Base-by-base conservation (phyloP, 1,140 invertebrate genomes). In the Akabosia matsudoensis region DNA sequence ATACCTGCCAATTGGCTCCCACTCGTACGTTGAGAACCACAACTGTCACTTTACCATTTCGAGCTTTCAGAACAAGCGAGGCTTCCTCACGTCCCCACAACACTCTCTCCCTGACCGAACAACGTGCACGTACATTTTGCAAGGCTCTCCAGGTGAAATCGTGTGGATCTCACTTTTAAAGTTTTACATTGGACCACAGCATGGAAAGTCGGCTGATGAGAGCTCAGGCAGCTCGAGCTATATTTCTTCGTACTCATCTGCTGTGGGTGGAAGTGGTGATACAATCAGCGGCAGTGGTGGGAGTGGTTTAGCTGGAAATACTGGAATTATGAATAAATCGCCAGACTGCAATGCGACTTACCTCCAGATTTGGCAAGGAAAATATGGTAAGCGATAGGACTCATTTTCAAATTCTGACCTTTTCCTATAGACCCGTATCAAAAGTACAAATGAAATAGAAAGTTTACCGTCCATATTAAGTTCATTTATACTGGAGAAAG, bases 81-180 rank as follows among this genome's bases (percentile, higher is more conserved):
- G 92, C 1, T 82, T 88, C 4, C 80, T 90, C 33, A 83, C 85
- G 31, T 86, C 85, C 33, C 86, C 86, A 1, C 77, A 82, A 0
- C 86, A 86, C 74, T 86, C 86, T 0, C 82, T 87, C 16, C 86
- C 86, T 10, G 83, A 84, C 22, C 86, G 87, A 79, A 86, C 86
- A 10, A 86, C 86, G 16, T 88, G 87, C 78, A 85, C 87, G 24
- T 90, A 89, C 81, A 88, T 90, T 74, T 82, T 83, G 28, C 77
- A 76, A 73, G 70, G 75, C 2, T 70, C 70, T 77, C 76, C 87
- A 90, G 84, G 73, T 76, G 92, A 93, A 84, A 90, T 92, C 67
- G 91, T 94, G 22, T 94, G 92, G 92, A 88, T 93, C 75, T 92
- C 92, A 0, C 93, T 94, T 81, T 89, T 93, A 82, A 93, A 93